phyloP scores from a whole-genome alignment of 2,888 invertebrate species.

The Nomada ruficornis region DNA sequence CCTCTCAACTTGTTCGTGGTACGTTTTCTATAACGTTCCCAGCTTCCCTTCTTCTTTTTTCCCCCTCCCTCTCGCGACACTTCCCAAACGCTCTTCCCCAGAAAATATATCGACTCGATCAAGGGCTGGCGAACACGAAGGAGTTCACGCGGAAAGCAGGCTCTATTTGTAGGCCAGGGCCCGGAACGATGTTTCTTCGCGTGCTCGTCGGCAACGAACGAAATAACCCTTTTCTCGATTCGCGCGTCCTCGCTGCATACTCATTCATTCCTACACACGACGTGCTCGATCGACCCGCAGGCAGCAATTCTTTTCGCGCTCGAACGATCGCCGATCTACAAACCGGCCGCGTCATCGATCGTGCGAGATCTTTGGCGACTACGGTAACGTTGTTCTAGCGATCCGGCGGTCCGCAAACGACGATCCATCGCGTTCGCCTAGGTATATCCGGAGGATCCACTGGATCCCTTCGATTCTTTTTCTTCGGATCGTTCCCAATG shows the following conservation, averaged over 20 bases:
- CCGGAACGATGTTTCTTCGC: slow-evolving; percentile 18
- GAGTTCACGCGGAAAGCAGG: background rate
- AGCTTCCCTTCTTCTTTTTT: background rate
- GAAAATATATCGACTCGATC: slow-evolving; percentile 14
- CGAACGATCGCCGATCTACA: slow-evolving; percentile 26
- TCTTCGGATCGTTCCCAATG: slow-evolving; percentile 8
- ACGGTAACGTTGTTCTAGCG: slow-evolving; percentile 56
- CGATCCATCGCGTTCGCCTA: slow-evolving; percentile 50
- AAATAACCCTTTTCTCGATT: background rate
- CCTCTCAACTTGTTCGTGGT: slow-evolving; percentile 20
- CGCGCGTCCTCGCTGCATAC: too few species aligned
- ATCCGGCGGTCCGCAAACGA: slow-evolving; percentile 40
- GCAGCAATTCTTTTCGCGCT: background rate
- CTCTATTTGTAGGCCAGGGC: slow-evolving; percentile 18
- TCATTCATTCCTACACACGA: too few species aligned
- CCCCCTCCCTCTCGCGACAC: background rate
- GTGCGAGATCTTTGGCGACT: slow-evolving; percentile 51
- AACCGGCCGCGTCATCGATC: slow-evolving; percentile 12
- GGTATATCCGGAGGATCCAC: slow-evolving; percentile 18
- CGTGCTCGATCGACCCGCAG: too few species aligned
- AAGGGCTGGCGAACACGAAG: slow-evolving; percentile 1
- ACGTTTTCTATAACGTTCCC: background rate
- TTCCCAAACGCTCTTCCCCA: background rate
- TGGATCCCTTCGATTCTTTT: slow-evolving; percentile 5
- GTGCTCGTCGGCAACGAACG: background rate